Base-by-base conservation (phyloP, 2,888 invertebrate species). In the Sphecodes monilicornis region DNA sequence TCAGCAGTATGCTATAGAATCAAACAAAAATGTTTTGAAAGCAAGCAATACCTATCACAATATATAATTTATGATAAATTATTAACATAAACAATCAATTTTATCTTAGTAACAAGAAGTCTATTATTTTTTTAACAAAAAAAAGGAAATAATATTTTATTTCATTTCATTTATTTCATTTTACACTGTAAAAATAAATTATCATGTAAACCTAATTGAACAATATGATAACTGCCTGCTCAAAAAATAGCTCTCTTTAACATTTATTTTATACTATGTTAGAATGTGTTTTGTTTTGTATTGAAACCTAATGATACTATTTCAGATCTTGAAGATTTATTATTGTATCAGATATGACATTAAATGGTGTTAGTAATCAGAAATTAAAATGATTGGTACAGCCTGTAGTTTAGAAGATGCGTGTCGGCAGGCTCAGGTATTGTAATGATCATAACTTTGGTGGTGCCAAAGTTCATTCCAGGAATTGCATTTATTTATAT, bases 401-500 rank as follows among this genome's bases (percentile, higher is more conserved):
- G 90, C 92, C 86, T 92, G 91, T 89, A 93, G 90, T 84, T 92
- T 94, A 86, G 94, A 94, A 90, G 94, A 94, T 90, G 94, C 94
- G 91, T 94, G 93, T 91, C 91, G 91, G 86, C 94, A 93, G 91
- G 94, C 94, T 90, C 94, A 94, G 94, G 94, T 94, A 88, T 16
- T 80, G 64, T 43, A n/a, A n/a, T 0, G 4, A 39, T n/a, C 5
- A 22, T 39, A n/a, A n/a, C 39, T 68, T 68, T n/a, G 6, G 1
- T 68, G 11, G 13, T 39, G 13, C n/a, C 1, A 13, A 39, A 1
- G 39, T 18, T 64, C 29, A 64, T 64, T 72, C 1, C 18, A 26
- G 18, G 16, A 46, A 16, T 64, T 16, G 29, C 29, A 50, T 18
- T 43, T 79, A 16, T 46, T 32, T 13, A 29, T 69, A 18, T 29